phyloP scores from a whole-genome alignment of 2,888 invertebrate genomes.

The Malacosoma neustria region DNA sequence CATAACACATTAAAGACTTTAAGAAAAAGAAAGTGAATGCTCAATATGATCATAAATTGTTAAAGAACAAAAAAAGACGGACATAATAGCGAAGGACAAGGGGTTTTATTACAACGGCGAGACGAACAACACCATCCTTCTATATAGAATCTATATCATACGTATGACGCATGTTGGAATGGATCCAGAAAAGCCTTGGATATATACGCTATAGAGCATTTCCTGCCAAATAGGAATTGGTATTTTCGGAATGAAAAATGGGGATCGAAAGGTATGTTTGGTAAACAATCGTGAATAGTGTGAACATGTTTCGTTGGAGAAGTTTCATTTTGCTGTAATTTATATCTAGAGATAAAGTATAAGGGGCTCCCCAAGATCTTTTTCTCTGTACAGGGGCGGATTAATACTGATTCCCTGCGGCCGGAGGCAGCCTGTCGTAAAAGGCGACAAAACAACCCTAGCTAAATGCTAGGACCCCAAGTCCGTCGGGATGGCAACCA shows the following conservation, averaged over 20 bases:
- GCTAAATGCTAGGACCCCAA: too few species aligned
- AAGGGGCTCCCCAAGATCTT: too few species aligned
- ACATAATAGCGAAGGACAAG: background rate
- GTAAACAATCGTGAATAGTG: too few species aligned
- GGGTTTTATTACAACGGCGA: background rate
- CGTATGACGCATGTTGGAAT: constrained; percentile 12
- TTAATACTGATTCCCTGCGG: too few species aligned
- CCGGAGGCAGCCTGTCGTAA: too few species aligned
- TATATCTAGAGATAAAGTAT: too few species aligned
- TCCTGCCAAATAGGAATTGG: background rate
- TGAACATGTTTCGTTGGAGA: too few species aligned
- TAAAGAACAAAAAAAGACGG: background rate
- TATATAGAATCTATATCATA: background rate
- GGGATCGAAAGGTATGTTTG: background rate
- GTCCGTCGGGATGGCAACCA: too few species aligned
- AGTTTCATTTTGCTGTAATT: too few species aligned
- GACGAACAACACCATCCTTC: background rate
- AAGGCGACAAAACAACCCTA: too few species aligned
- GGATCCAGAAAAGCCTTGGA: constrained; percentile 5
- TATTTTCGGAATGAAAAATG: background rate
- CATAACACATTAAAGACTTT: too few species aligned
- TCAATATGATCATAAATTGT: background rate
- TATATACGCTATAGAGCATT: background rate
- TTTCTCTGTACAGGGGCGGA: too few species aligned
- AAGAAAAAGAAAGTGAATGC: background rate